Evolutionary conservation across 2,888 invertebrate genomes (phyloP), one percentile per base, ranked within the genome.

Genomic region (Heterodera filipjevi): DNA sequence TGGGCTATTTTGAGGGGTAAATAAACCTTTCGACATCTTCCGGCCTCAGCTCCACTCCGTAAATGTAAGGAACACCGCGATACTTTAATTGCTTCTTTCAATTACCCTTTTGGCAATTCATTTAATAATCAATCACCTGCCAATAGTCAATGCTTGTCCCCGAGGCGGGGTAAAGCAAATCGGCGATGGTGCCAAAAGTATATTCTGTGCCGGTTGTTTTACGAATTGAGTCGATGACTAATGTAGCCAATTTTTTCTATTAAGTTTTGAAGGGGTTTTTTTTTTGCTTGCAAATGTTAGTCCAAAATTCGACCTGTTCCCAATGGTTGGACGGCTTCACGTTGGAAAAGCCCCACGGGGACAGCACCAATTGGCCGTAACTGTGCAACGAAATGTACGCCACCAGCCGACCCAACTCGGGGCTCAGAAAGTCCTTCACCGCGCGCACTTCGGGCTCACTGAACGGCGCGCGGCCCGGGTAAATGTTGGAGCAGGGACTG

Each of bases 141-240:
- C 53, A 72, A 32, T 72, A 49, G 76, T 89, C 88, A 73, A 89
- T 88, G 64, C 83, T 83, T 0, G 89, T 89, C 30, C 89, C 89
- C 12, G 87, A 85, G 12, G 89, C 89, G 12, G 87, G 87, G 77
- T 88, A 88, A 86, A 89, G 85, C 72, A 89, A 76, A 66, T 89
- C 87, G 12, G 86, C 81, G 64, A 89, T 88, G 2, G 87, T 87
- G 46, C 89, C 89, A 70, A 83, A 86, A 27, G 79, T 84, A 81
- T 89, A 89, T 10, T 79, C 74, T 5, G 84, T 84, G 46, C 87
- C 87, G 46, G 86, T 86, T 5, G 82, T 81, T 39, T 86, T 84
- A 33, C 81, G 82, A 22, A 89, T 87, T 2, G 88, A 88, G n/a
- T 79, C 76, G 10, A 87, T 84, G 5, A 88, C 88, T 30, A 81